Evolutionary conservation across 92 coral and sea anemone genomes (phyloP).

Genomic region (Epizoanthus illoricatus): DNA sequence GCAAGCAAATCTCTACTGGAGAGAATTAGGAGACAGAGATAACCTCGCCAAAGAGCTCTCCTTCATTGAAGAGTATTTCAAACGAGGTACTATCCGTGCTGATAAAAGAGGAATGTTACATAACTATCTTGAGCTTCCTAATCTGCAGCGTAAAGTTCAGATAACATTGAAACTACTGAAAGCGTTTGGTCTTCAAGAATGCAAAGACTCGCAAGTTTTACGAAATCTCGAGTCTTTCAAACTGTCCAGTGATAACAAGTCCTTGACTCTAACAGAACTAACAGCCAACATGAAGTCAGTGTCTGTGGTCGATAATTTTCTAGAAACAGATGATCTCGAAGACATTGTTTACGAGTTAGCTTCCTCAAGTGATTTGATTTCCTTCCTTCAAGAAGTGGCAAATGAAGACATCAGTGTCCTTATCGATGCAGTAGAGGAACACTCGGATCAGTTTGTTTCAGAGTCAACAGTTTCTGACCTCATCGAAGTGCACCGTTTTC

Average conservation of each 20-base stretch:
- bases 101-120: slow-evolving; percentile 36
- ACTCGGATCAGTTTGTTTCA: slow-evolving; percentile 90
- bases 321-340: slow-evolving; percentile 54
- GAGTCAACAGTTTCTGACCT: slow-evolving; percentile 91
- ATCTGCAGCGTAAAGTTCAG: slow-evolving; percentile 49
- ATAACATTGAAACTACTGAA: slow-evolving; percentile 44
- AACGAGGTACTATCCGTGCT: neutral
- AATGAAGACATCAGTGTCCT: slow-evolving; percentile 88
- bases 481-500: slow-evolving; percentile 88
- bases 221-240: slow-evolving; percentile 7
- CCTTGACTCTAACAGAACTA: slow-evolving; percentile 3
- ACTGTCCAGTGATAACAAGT: neutral
- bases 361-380: slow-evolving; percentile 69
- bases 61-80: slow-evolving; percentile 38
- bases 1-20: slow-evolving; percentile 12
- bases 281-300: slow-evolving; percentile 40
- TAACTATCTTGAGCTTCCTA: slow-evolving; percentile 53
- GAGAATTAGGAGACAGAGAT: slow-evolving; percentile 21
- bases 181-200: slow-evolving; percentile 51
- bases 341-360: slow-evolving; percentile 60
- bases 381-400: slow-evolving; percentile 73
- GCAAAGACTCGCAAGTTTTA: neutral
- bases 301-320: slow-evolving; percentile 32
- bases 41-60: slow-evolving; percentile 59
- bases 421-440: slow-evolving; percentile 97